phyloP scores from a whole-genome alignment of 2,797 vertebrate species.

The Microctenopoma steveboyesi region DNA sequence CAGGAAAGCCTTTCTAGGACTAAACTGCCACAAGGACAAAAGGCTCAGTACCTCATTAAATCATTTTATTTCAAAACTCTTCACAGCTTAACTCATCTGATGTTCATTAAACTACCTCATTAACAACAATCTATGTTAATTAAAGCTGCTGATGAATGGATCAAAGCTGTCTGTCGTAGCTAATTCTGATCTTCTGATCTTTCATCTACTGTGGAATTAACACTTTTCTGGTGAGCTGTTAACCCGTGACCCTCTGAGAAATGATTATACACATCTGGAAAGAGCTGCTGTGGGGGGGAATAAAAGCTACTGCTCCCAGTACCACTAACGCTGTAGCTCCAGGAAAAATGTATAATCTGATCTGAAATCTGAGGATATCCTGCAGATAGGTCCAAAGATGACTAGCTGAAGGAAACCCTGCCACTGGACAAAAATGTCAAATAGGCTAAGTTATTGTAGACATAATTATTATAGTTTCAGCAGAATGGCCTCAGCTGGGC shows the following conservation, averaged over 20 bases:
- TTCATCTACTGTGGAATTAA: slow-evolving; percentile 3
- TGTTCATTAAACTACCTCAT: slow-evolving; percentile 7
- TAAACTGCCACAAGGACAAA: neutral
- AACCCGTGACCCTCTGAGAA: slow-evolving; percentile 22
- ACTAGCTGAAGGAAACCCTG: slow-evolving; percentile 19
- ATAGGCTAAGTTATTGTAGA: neutral
- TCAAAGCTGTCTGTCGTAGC: slow-evolving; percentile 5
- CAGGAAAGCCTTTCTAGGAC: neutral
- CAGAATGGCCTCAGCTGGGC: neutral
- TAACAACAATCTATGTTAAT: neutral
- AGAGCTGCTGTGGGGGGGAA: neutral
- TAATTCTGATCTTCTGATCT: slow-evolving; percentile 1
- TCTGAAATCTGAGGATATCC: slow-evolving; percentile 42
- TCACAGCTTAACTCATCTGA: slow-evolving; percentile 14
- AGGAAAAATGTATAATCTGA: slow-evolving; percentile 27
- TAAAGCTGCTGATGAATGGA: neutral
- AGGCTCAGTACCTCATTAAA: neutral
- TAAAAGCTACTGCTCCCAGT: slow-evolving; percentile 6
- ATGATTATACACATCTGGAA: slow-evolving; percentile 49
- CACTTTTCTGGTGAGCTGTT: slow-evolving; percentile 37
- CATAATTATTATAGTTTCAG: neutral
- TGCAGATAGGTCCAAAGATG: slow-evolving; percentile 17
- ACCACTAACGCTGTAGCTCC: slow-evolving; percentile 2
- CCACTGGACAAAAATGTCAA: slow-evolving; percentile 6
- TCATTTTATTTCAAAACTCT: slow-evolving; percentile 18